phyloP scores from a whole-genome alignment of 1,140 invertebrate genomes.

The Chrysopa pallens region DNA sequence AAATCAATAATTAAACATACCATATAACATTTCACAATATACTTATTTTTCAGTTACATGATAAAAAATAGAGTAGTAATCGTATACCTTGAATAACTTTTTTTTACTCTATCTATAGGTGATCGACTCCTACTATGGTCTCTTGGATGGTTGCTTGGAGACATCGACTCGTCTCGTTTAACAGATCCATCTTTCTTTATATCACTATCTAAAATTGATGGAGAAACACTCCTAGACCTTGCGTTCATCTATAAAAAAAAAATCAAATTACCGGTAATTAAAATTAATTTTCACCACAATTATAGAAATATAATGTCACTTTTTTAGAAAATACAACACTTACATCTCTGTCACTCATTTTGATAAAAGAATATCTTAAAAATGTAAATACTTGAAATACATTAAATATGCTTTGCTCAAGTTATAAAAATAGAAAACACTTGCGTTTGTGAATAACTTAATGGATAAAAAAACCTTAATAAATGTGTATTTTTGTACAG shows the following conservation, averaged over 20 bases:
- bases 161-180: neutral
- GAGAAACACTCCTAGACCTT: too few species aligned
- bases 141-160: neutral
- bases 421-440: too few species aligned
- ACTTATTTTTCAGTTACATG: too few species aligned
- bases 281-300: neutral
- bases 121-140: constrained; percentile 9
- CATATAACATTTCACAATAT: neutral
- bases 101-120: constrained; percentile 9
- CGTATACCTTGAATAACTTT: constrained; percentile 17
- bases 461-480: too few species aligned
- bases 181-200: too few species aligned
- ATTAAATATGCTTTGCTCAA: too few species aligned
- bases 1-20: constrained; percentile 2
- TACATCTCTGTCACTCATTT: constrained; percentile 14
- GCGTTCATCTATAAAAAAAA: constrained; percentile 5
- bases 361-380: neutral
- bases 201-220: too few species aligned
- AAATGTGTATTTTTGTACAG: too few species aligned
- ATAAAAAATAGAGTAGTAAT: neutral
- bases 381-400: too few species aligned
- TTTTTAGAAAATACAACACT: constrained; percentile 4
- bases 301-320: constrained; percentile 3
- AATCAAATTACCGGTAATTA: neutral
- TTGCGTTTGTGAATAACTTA: too few species aligned